phyloP scores from a whole-genome alignment of 2,113 vertebrate species.

The Prolemur simus region DNA sequence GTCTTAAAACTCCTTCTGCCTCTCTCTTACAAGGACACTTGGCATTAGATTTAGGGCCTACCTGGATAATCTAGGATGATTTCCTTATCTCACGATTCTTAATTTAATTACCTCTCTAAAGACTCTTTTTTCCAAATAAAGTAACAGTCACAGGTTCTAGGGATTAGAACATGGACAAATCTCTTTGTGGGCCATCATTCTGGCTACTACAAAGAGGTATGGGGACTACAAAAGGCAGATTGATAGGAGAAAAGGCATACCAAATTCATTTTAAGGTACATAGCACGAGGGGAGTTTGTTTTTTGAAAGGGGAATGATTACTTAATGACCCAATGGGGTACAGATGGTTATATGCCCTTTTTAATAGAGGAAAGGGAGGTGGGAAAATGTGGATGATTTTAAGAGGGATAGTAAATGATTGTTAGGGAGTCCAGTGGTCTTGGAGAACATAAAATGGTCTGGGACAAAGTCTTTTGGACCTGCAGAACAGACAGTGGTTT shows the following conservation, averaged over 20 bases:
- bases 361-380: neutral
- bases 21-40: neutral
- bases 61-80: neutral
- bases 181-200: neutral
- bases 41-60: neutral
- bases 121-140: slow-evolving; percentile 16
- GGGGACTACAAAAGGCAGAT: neutral
- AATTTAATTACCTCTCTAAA: neutral
- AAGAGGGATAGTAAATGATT: neutral
- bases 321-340: neutral
- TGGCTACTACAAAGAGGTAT: neutral
- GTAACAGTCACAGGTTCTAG: neutral
- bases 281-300: neutral
- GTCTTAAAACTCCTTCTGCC: neutral
- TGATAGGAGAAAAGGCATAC: neutral
- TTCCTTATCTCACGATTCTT: neutral
- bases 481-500: neutral
- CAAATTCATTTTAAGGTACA: neutral
- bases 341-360: neutral
- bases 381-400: neutral
- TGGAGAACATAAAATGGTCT: neutral
- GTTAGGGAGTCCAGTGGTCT: neutral
- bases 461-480: neutral
- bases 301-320: neutral
- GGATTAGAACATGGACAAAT: neutral